These are phyloP conservation scores for Coelopa pilipes DNA, from an alignment of 2,888 invertebrate species.

Conservation along the genomic window DNA sequence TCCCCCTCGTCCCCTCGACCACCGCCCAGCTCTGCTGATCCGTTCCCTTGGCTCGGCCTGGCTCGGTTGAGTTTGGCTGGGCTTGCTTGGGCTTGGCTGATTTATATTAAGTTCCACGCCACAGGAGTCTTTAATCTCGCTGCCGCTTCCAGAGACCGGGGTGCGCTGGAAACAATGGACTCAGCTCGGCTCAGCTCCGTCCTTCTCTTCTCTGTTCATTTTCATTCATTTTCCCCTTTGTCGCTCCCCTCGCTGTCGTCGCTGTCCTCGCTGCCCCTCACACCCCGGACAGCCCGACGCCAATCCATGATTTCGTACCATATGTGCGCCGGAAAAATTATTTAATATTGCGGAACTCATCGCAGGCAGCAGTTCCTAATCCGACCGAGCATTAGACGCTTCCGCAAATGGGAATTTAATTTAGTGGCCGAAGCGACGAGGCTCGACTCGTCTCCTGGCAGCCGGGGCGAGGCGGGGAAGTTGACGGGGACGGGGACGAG, in stretches of 20 bases:
- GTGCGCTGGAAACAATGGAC: slow-evolving; percentile 34
- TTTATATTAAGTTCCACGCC: slow-evolving; percentile 65
- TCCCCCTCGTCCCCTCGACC: background rate
- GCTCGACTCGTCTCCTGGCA: no score
- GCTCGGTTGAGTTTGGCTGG: no score
- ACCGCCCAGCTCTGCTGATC: background rate
- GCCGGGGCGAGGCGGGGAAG: no score
- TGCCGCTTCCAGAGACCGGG: slow-evolving; percentile 33
- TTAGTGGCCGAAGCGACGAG: no score
- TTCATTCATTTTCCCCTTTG: no score
- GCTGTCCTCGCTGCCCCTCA: no score
- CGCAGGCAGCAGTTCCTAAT: slow-evolving; percentile 41
- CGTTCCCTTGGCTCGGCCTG: slow-evolving; percentile 29
- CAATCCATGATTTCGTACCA: slow-evolving; percentile 53
- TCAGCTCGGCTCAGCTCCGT: background rate
- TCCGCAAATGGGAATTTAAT: slow-evolving; percentile 58
- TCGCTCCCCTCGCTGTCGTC: no score
- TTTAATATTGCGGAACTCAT: slow-evolving; percentile 53
- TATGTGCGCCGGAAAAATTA: slow-evolving; percentile 56
- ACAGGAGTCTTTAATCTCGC: slow-evolving; percentile 65
- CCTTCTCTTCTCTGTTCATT: background rate
- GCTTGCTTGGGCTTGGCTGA: no score
- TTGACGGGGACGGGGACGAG: no score
- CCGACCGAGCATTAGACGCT: slow-evolving; percentile 44
- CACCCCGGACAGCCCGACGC: slow-evolving; percentile 6